Evolutionary conservation across 1,140 invertebrate species (phyloP).

Genomic region (Pseudomyrmex pallidus): DNA sequence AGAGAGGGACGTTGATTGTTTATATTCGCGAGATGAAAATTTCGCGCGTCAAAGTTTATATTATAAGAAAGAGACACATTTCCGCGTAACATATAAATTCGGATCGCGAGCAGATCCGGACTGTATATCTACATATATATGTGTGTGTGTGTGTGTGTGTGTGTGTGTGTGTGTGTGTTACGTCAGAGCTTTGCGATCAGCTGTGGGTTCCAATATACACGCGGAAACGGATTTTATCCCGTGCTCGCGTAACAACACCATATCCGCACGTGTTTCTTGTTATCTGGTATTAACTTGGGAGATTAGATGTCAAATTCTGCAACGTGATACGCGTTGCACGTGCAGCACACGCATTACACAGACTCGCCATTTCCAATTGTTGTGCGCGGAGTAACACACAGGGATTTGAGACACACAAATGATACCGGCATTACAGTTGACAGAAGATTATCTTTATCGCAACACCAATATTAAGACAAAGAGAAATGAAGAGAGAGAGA

Average conservation of each 20-base stretch:
- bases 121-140: neutral
- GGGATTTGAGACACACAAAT: neutral
- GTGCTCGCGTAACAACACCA: neutral
- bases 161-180: neutral
- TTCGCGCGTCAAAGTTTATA: neutral
- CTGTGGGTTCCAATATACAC: too few species aligned
- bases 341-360: conserved; percentile 2
- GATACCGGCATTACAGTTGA: neutral
- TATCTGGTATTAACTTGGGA: neutral
- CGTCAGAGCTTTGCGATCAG: conserved; percentile 12
- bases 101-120: too few species aligned
- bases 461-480: conserved; percentile 34
- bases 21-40: conserved; percentile 13
- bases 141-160: neutral
- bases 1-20: conserved; percentile 19
- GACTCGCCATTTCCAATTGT: conserved; percentile 5
- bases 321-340: neutral
- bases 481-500: too few species aligned
- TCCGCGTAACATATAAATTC: too few species aligned
- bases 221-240: conserved; percentile 16
- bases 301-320: neutral
- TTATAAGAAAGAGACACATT: too few species aligned
- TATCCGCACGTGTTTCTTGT: conserved; percentile 1
- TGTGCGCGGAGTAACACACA: neutral
- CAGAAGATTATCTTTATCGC: conserved; percentile 31